Evolutionary conservation across 2,797 vertebrate species (phyloP).

Genomic region (Apodemus agrarius): DNA sequence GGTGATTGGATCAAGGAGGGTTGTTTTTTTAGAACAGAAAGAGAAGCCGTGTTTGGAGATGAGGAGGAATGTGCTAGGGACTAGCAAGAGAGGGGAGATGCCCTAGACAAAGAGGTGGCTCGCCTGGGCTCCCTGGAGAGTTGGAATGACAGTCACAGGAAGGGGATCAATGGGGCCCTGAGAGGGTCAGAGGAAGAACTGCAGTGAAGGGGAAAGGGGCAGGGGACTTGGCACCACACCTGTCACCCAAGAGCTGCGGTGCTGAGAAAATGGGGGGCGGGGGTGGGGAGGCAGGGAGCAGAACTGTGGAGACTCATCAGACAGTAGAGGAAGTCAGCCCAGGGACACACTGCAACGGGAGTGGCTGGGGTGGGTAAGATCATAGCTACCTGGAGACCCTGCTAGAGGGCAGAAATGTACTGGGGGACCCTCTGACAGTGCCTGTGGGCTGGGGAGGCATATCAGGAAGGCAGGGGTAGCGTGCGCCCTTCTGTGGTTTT

Average conservation of each 20-base stretch:
- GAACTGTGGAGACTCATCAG: no score
- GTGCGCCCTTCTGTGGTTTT: neutral
- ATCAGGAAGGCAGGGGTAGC: neutral
- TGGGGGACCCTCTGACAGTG: no score
- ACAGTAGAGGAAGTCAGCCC: neutral
- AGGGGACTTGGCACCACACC: neutral
- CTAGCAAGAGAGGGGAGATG: neutral
- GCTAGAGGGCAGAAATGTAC: neutral
- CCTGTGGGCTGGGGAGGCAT: neutral
- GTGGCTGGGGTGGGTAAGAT: neutral
- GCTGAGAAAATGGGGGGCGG: neutral
- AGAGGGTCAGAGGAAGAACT: neutral
- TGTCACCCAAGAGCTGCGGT: neutral
- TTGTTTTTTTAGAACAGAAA: neutral
- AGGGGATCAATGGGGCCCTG: no score
- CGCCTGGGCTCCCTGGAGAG: no score
- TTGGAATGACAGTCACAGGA: neutral
- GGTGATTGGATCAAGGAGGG: neutral
- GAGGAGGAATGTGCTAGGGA: neutral
- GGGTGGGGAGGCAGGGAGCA: neutral
- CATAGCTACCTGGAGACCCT: neutral
- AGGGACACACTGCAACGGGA: no score
- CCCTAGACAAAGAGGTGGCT: neutral
- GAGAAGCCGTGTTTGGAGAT: neutral
- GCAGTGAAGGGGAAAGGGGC: neutral